These are phyloP conservation scores for Euphydryas editha DNA, from an alignment of 2,888 invertebrate species.

Conservation along the genomic window DNA sequence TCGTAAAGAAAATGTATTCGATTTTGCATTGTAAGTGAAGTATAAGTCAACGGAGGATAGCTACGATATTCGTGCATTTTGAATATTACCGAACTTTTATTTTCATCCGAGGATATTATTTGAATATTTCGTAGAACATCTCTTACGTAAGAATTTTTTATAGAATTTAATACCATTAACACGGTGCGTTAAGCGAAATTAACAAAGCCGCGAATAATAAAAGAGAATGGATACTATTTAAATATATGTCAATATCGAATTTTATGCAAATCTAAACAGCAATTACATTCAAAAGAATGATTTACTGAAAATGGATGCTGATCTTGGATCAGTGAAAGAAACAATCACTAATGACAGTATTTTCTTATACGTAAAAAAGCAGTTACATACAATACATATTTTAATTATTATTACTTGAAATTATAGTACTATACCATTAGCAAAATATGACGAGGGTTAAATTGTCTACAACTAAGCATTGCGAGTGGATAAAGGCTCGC, in stretches of 20 bases:
- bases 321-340: not conserved
- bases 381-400: not conserved
- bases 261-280: not conserved
- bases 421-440: conserved; percentile 33
- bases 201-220: not conserved
- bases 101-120: not conserved
- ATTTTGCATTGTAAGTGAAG: conserved; percentile 19
- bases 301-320: not conserved
- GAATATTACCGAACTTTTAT: conserved; percentile 8
- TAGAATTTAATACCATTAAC: not conserved
- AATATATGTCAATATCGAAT: conserved; percentile 1
- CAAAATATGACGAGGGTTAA: conserved; percentile 43
- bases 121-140: not conserved
- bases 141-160: not conserved
- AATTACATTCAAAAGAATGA: not conserved
- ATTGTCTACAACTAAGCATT: conserved; percentile 32
- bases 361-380: not conserved
- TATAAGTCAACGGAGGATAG: conserved; percentile 18
- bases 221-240: not conserved
- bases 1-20: conserved; percentile 27
- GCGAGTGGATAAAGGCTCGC: conserved; percentile 55
- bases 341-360: not conserved
- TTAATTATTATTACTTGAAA: conserved; percentile 9
- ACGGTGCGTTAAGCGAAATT: not conserved
- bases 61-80: conserved; percentile 12